Percentiles rank a stretch among this genome's conserved stretches.
Conservation (phyloP, 2,113 vertebrate genomes). For the Osmerus mordax region DNA sequence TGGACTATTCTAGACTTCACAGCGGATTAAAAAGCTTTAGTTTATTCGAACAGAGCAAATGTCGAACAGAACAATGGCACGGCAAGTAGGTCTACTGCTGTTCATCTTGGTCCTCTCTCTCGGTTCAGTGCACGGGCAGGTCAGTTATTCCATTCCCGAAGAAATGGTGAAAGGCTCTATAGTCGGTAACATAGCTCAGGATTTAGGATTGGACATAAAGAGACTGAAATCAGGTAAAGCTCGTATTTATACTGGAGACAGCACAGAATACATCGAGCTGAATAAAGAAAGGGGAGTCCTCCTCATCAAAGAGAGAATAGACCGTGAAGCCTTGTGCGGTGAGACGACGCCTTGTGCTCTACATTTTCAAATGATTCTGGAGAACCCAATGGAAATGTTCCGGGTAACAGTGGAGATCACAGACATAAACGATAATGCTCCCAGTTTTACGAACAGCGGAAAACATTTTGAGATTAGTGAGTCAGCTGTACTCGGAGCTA, state of each 20-base stretch:
- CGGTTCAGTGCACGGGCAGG: conserved; percentile 1
- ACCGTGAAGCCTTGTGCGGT: conserved; percentile 25
- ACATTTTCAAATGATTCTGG: conserved; percentile 72
- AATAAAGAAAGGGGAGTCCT: conserved; percentile 26
- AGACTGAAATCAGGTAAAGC: conserved; percentile 26
- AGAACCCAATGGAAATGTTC: conserved; percentile 74
- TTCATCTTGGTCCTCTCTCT: conserved; percentile 4
- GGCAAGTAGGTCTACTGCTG: conserved; percentile 16
- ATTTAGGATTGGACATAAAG: conserved; percentile 35
- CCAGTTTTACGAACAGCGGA: conserved; percentile 67
- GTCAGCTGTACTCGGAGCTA: conserved; percentile 37
- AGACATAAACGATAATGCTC: conserved; percentile 80
- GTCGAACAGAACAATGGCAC: not conserved
- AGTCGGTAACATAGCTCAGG: conserved; percentile 38
- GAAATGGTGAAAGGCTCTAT: conserved; percentile 29
- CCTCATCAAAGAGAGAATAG: conserved; percentile 28
- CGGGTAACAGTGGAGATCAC: conserved; percentile 72
- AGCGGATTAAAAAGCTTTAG: not conserved
- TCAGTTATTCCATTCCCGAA: conserved; percentile 42
- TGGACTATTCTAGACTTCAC: not conserved
- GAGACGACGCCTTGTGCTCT: conserved; percentile 65
- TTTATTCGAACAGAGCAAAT: not conserved
- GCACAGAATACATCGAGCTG: conserved; percentile 18
- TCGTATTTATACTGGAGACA: conserved; percentile 14
- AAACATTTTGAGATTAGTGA: conserved; percentile 76